Conservation (phyloP, 2,888 invertebrate genomes). For the Hyalella azteca region DNA sequence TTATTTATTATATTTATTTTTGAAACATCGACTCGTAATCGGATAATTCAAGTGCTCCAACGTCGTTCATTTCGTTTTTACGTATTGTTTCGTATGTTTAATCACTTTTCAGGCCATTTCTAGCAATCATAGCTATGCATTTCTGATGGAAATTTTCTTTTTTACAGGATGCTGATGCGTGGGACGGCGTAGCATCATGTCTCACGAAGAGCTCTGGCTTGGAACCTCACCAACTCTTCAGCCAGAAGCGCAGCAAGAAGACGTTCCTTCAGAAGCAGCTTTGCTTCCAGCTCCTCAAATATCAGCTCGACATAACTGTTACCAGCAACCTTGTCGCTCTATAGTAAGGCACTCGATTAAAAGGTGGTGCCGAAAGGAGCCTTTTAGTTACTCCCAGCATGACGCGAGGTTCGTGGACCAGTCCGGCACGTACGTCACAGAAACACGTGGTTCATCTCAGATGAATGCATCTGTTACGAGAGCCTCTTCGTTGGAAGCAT, state of each 20-base stretch:
- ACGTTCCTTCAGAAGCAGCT: not conserved
- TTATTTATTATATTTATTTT: too few species aligned
- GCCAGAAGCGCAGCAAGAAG: not conserved
- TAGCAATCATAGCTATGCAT: not conserved
- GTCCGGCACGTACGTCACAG: not conserved
- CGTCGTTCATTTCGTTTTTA: too few species aligned
- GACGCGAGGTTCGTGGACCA: not conserved
- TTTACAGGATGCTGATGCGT: constrained; percentile 1
- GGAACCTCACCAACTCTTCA: not conserved
- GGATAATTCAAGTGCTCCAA: too few species aligned
- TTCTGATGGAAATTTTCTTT: not conserved
- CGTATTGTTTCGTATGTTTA: too few species aligned
- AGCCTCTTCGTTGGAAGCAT: not conserved
- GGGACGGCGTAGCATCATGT: not conserved
- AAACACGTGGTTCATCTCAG: not conserved
- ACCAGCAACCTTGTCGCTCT: too few species aligned
- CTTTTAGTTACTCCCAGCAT: not conserved
- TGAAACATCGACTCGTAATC: too few species aligned
- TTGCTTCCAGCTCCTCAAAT: too few species aligned
- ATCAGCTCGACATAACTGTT: too few species aligned
- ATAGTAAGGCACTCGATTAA: too few species aligned
- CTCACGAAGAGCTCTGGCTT: constrained; percentile 15
- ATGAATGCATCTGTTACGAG: not conserved
- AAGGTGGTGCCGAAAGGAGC: not conserved
- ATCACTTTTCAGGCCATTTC: too few species aligned